Conservation (phyloP, 2,888 invertebrate genomes). For the Strigamia crassipes region DNA sequence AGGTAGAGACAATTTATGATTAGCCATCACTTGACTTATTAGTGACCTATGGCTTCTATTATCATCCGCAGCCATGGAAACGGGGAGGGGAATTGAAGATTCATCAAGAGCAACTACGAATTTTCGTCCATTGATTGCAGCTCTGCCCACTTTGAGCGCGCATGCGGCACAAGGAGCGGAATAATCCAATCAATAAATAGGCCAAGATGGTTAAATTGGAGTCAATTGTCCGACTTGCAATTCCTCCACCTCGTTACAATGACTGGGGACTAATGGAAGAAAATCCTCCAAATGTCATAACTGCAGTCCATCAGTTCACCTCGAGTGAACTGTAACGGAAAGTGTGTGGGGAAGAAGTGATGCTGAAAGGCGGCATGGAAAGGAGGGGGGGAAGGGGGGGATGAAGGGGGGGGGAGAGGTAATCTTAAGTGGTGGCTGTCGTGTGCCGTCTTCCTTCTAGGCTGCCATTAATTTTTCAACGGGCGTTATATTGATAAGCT, state of each 20-base stretch:
- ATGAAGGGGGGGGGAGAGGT: background rate
- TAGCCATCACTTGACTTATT: slow-evolving; percentile 10
- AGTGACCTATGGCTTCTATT: background rate
- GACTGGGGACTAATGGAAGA: background rate
- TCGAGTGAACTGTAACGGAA: slow-evolving; percentile 10
- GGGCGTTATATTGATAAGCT: slow-evolving; percentile 42
- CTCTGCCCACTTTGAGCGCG: background rate
- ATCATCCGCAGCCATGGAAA: background rate
- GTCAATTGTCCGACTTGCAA: slow-evolving; percentile 2
- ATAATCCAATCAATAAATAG: background rate
- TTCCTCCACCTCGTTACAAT: background rate
- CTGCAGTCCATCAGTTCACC: slow-evolving; percentile 10
- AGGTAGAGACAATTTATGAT: background rate
- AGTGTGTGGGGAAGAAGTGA: background rate
- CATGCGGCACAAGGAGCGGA: background rate
- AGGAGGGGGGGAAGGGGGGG: background rate
- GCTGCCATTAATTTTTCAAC: slow-evolving; percentile 39
- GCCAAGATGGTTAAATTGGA: slow-evolving; percentile 10
- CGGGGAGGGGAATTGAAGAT: background rate
- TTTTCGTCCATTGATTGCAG: slow-evolving; percentile 10
- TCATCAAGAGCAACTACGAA: background rate
- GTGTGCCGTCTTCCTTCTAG: background rate
- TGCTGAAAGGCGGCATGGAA: background rate
- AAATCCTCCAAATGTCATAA: background rate
- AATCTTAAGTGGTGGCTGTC: slow-evolving; percentile 3